Evolutionary conservation across 2,113 vertebrate species (phyloP).

Genomic region (Miniopterus natalensis): DNA sequence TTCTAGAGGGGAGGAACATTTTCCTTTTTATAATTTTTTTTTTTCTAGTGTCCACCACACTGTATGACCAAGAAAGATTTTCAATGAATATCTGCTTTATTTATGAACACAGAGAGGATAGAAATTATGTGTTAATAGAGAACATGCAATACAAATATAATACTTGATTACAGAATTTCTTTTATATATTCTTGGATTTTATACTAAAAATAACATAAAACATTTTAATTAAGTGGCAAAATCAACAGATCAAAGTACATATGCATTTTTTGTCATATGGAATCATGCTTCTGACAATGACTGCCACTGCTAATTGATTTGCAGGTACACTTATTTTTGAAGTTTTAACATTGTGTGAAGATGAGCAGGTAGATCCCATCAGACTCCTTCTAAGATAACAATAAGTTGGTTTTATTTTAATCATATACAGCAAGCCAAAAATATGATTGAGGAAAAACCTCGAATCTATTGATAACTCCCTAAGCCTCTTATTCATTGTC

Average conservation of each 20-base stretch:
- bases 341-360: slow-evolving; percentile 55
- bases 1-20: neutral
- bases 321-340: slow-evolving; percentile 60
- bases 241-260: slow-evolving; percentile 52
- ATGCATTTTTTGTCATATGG: neutral
- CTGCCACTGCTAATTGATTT: slow-evolving; percentile 64
- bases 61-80: neutral
- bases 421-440: slow-evolving; percentile 54
- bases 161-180: slow-evolving; percentile 35
- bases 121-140: neutral
- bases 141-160: neutral
- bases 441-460: slow-evolving; percentile 47
- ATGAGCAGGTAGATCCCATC: slow-evolving; percentile 45
- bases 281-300: neutral
- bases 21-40: neutral
- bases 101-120: neutral
- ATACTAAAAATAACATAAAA: neutral
- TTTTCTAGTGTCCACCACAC: neutral
- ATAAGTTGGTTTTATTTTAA: slow-evolving; percentile 64
- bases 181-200: slow-evolving; percentile 22
- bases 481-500: neutral
- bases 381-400: slow-evolving; percentile 35
- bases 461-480: slow-evolving; percentile 32
- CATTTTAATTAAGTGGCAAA: slow-evolving; percentile 15
- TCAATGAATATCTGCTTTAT: slow-evolving; percentile 11